These are phyloP conservation scores for Rhinophrynus dorsalis DNA, from an alignment of 2,797 vertebrate genomes.

Conservation along the genomic window DNA sequence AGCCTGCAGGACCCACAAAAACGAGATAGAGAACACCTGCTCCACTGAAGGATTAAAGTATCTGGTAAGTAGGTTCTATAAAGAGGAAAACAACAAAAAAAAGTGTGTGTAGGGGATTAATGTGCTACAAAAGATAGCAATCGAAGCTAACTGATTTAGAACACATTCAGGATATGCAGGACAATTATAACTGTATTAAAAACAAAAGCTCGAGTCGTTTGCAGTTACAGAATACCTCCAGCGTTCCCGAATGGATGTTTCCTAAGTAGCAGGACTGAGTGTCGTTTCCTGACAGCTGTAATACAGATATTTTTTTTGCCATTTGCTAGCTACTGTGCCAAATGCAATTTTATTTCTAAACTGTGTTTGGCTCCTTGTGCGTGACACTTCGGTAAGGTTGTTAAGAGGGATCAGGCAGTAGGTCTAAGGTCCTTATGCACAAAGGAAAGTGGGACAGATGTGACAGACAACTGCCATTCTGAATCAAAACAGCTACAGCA, in stretches of 20 bases:
- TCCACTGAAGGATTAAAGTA: neutral
- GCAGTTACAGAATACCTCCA: slow-evolving; percentile 12
- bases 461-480: neutral
- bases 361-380: slow-evolving; percentile 7
- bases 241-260: slow-evolving; percentile 16
- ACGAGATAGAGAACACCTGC: neutral
- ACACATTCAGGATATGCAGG: slow-evolving; percentile 5
- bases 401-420: neutral
- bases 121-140: slow-evolving; percentile 1
- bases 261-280: neutral
- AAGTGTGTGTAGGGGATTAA: neutral
- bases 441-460: neutral
- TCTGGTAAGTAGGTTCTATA: neutral
- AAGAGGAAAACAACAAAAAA: neutral
- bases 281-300: slow-evolving; percentile 33
- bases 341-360: slow-evolving; percentile 28
- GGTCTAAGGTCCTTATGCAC: neutral
- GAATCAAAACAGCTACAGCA: neutral
- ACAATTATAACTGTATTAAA: slow-evolving; percentile 32
- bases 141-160: neutral
- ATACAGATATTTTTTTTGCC: neutral
- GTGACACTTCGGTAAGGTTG: neutral
- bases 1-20: neutral
- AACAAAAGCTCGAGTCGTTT: neutral
- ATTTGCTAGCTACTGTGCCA: slow-evolving; percentile 22